phyloP scores from a whole-genome alignment of 2,888 invertebrate species.

The Apocheima hispidaria region DNA sequence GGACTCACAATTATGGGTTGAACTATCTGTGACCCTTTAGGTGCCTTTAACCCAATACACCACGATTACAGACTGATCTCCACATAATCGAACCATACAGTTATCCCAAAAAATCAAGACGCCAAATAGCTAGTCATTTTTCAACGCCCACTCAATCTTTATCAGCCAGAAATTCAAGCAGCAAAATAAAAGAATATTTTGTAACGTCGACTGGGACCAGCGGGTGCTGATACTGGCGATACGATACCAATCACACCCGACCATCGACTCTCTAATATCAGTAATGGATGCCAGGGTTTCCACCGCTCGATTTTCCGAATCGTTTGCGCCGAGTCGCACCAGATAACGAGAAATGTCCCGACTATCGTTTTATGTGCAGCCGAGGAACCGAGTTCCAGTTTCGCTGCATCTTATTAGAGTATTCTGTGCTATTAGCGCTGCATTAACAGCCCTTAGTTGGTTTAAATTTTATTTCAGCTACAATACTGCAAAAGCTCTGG shows the following conservation, averaged over 20 bases:
- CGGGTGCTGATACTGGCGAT: slow-evolving; percentile 37
- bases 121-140: slow-evolving; percentile 29
- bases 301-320: slow-evolving; percentile 81
- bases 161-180: slow-evolving; percentile 28
- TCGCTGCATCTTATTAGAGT: slow-evolving; percentile 33
- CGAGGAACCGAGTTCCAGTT: slow-evolving; percentile 28
- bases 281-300: slow-evolving; percentile 79
- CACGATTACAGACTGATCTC: background rate
- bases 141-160: slow-evolving; percentile 36
- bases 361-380: slow-evolving; percentile 71
- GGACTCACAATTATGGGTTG: no score
- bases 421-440: slow-evolving; percentile 31
- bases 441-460: slow-evolving; percentile 29
- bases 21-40: no score
- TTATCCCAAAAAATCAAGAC: slow-evolving; percentile 18
- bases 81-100: slow-evolving; percentile 7
- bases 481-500: background rate
- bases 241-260: slow-evolving; percentile 41
- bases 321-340: slow-evolving; percentile 72
- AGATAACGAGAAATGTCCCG: slow-evolving; percentile 78
- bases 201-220: slow-evolving; percentile 19
- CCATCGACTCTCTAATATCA: slow-evolving; percentile 72
- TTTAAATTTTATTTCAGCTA: slow-evolving; percentile 25
- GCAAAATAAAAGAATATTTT: slow-evolving; percentile 34
- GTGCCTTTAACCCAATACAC: background rate